Base-by-base conservation (phyloP, 2,113 vertebrate species). In the Labrus mixtus region DNA sequence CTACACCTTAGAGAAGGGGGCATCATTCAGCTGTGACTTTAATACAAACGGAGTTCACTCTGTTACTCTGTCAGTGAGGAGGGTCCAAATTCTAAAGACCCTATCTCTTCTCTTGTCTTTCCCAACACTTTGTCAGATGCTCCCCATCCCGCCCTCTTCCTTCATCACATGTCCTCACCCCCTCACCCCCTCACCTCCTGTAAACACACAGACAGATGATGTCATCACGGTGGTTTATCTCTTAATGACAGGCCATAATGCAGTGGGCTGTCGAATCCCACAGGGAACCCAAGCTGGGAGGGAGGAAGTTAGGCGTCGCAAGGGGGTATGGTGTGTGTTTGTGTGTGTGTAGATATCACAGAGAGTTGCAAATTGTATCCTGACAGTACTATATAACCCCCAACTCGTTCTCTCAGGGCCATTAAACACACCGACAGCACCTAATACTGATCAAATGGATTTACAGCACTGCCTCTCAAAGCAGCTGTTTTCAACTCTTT, bases 141-240 rank as follows among this genome's bases (percentile, higher is more conserved):
- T 63, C 69, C 25, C 23, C 7, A 63, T 51, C 58, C 6, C 51
- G 39, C 61, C 57, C 59, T n/a, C 68, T 58, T 70, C 80, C 64
- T 65, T 63, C 45, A 62, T 22, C 45, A 68, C 68, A 33, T 70
- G 48, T 43, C 53, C 39, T 33, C 16, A 23, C 51, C 66, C 6
- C 41, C 46, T 23, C 29, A 33, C 29, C 76, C 76, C 50, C 37
- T 2, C 12, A 4, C 4, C 54, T 22, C 66, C 56, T 23, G 20
- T 76, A 90, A 86, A 88, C 80, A 90, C 87, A 90, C 84, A 88
- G 68, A 81, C 76, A 68, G 65, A 89, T 87, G 90, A 92, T 83
- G 82, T 87, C 83, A 83, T 59, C 65, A 15, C 81, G 48, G 73
- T 60, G 74, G 86, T 91, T 92, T 91, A 87, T 91, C 82, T 85